Evolutionary conservation across 2,888 invertebrate genomes (phyloP).

Genomic region (Cryptocheilus praepositus): DNA sequence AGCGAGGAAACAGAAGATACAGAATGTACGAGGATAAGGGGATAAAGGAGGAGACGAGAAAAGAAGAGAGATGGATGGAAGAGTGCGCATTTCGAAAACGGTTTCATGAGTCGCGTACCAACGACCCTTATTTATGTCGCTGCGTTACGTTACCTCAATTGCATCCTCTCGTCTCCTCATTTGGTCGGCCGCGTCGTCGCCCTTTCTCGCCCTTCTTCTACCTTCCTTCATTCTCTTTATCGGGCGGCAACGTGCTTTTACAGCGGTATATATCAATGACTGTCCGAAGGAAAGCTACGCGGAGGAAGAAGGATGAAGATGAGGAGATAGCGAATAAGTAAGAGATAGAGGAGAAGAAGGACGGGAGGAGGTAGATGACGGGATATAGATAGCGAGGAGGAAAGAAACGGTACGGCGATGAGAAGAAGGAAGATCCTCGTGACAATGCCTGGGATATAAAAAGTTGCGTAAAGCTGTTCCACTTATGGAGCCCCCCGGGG

Average conservation of each 20-base stretch:
- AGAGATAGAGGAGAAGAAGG: background rate
- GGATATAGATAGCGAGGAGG: background rate
- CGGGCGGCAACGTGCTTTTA: constrained; percentile 56
- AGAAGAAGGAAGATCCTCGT: constrained; percentile 30
- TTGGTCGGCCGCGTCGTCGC: constrained; percentile 28
- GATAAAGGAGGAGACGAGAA: background rate
- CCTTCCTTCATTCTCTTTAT: constrained; percentile 34
- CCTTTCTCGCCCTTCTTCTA: constrained; percentile 43
- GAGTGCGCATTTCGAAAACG: constrained; percentile 40
- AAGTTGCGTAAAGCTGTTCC: constrained; percentile 66
- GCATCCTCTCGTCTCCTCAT: constrained; percentile 17
- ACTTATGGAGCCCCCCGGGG: constrained; percentile 44
- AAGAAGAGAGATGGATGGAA: constrained; percentile 9
- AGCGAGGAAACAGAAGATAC: constrained; percentile 12
- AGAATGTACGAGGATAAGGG: background rate
- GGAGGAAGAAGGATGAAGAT: constrained; percentile 9
- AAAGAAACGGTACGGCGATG: constrained; percentile 13
- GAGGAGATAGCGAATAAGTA: constrained; percentile 24
- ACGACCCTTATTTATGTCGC: constrained; percentile 52
- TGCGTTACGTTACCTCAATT: constrained; percentile 5
- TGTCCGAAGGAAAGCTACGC: constrained; percentile 43
- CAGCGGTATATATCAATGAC: constrained; percentile 65
- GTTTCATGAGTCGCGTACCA: constrained; percentile 44
- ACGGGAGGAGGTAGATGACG: background rate
- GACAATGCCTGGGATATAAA: constrained; percentile 62